phyloP scores from a whole-genome alignment of 2,797 vertebrate species.

The Melanotaenia maccullochi region DNA sequence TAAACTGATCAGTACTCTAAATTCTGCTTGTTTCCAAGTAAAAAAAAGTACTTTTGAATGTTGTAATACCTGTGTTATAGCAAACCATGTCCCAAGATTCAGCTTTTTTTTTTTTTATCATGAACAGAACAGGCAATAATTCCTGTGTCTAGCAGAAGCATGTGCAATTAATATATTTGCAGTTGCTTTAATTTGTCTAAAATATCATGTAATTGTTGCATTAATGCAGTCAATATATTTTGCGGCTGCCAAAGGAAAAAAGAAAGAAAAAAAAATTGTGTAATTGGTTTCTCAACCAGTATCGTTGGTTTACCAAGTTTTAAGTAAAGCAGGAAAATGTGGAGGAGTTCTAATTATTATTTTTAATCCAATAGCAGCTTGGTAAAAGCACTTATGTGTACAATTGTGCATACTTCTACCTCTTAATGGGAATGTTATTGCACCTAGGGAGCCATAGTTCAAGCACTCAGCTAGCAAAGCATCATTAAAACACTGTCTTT shows the following conservation, averaged over 20 bases:
- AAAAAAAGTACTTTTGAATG: constrained; percentile 36
- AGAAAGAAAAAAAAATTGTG: background rate
- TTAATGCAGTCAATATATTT: background rate
- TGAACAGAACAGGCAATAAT: background rate
- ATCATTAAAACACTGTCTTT: constrained; percentile 28
- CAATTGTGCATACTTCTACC: constrained; percentile 9
- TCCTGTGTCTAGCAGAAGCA: background rate
- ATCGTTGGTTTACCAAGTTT: background rate
- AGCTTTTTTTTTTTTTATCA: constrained; percentile 29
- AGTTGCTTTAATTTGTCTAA: background rate
- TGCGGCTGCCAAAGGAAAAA: too few species aligned
- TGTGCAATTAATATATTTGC: constrained; percentile 13
- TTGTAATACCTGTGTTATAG: constrained; percentile 27
- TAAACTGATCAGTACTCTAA: constrained; percentile 34
- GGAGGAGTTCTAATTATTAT: background rate
- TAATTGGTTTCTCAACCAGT: background rate
- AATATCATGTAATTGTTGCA: constrained; percentile 2
- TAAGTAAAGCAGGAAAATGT: background rate
- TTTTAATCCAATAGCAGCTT: background rate
- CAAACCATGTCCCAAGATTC: constrained; percentile 19
- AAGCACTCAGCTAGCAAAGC: constrained; percentile 16
- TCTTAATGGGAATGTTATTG: background rate
- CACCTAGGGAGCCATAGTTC: constrained; percentile 21
- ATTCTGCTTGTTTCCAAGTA: constrained; percentile 71
- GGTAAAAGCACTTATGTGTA: constrained; percentile 14